Conservation (phyloP, 1,140 invertebrate species). For the Polyergus mexicanus region DNA sequence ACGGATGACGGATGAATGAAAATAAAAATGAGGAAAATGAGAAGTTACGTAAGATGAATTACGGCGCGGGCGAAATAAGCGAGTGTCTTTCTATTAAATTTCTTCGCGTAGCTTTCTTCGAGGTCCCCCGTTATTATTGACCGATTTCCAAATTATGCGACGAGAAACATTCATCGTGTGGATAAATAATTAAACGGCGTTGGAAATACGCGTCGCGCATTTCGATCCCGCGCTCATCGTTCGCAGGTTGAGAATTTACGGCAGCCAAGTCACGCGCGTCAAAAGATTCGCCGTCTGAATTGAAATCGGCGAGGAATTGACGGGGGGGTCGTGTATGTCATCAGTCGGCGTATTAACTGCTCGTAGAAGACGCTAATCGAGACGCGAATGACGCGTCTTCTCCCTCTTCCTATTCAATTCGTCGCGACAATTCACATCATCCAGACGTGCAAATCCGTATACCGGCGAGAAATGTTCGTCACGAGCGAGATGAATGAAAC, state of each 20-base stretch:
- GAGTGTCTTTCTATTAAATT: conserved; percentile 25
- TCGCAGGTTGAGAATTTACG: conserved; percentile 24
- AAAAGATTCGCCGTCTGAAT: conserved; percentile 67
- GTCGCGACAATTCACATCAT: conserved; percentile 31
- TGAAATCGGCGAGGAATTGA: conserved; percentile 65
- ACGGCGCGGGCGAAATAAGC: not conserved
- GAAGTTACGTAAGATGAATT: conserved; percentile 57
- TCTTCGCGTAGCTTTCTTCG: conserved; percentile 22
- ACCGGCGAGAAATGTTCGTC: conserved; percentile 15
- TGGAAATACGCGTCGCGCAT: conserved; percentile 77
- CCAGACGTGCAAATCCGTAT: conserved; percentile 27
- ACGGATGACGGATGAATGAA: conserved; percentile 46
- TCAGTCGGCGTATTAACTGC: conserved; percentile 22
- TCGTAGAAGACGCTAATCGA: conserved; percentile 23
- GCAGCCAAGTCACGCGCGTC: conserved; percentile 69
- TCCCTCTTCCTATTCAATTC: not conserved
- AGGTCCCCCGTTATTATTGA: conserved; percentile 66
- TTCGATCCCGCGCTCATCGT: not conserved
- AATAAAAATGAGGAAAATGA: conserved; percentile 25
- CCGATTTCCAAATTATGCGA: conserved; percentile 76
- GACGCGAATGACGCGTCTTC: conserved; percentile 34
- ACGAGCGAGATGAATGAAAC: conserved; percentile 25
- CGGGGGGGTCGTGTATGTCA: conserved; percentile 35
- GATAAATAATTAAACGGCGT: conserved; percentile 83
- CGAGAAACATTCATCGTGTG: conserved; percentile 77